Evolutionary conservation across 2,888 invertebrate genomes (phyloP).

Genomic region (Tenthredo amoena): DNA sequence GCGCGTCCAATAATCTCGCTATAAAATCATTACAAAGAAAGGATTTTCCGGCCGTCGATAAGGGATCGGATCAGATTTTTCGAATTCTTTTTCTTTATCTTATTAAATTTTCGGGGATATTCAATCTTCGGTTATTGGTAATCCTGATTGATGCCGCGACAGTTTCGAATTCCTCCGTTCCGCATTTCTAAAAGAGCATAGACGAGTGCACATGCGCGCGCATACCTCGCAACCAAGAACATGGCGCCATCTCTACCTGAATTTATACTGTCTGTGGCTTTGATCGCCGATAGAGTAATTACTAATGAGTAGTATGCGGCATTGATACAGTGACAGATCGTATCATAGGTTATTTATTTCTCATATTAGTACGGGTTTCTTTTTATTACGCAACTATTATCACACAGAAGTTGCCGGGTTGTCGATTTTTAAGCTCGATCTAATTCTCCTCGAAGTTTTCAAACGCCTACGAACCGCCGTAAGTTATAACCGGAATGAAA

Average conservation of each 20-base stretch:
- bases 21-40: neutral
- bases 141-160: neutral
- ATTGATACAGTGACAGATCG: slow-evolving; percentile 23
- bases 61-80: neutral
- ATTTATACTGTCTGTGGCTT: neutral
- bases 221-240: neutral
- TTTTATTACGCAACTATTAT: neutral
- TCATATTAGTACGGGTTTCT: neutral
- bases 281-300: neutral
- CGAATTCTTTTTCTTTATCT: neutral
- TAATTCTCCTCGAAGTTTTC: neutral
- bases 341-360: neutral
- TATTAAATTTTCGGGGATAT: neutral
- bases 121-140: neutral
- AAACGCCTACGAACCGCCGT: neutral
- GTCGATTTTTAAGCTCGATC: neutral
- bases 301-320: neutral
- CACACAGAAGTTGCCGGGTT: neutral
- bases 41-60: neutral
- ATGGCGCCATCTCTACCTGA: neutral
- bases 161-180: slow-evolving; percentile 25
- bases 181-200: slow-evolving; percentile 32
- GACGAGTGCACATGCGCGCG: neutral
- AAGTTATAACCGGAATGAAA: neutral
- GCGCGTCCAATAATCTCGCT: neutral